Evolutionary conservation across 2,113 vertebrate genomes (phyloP).

Genomic region (Heliornis fulica): DNA sequence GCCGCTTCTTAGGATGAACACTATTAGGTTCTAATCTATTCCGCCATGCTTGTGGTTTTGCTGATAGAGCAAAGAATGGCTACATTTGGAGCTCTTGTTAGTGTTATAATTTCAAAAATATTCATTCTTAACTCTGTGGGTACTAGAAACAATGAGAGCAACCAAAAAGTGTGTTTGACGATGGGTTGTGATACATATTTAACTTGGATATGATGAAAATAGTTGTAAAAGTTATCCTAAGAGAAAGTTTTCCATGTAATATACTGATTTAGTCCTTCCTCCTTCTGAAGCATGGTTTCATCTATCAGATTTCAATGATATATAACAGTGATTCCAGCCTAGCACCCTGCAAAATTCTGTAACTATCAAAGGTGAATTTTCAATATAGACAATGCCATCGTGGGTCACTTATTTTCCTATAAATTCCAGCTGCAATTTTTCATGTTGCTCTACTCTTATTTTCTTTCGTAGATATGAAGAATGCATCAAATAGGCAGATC

Average conservation of each 20-base stretch:
- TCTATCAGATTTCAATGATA: not conserved
- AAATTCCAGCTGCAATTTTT: not conserved
- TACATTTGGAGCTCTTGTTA: not conserved
- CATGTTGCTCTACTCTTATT: not conserved
- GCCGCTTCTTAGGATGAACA: not conserved
- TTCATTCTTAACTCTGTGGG: rapidly evolving
- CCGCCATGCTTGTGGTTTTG: not conserved
- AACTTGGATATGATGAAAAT: not conserved
- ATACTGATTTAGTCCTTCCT: not conserved
- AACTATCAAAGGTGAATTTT: not conserved
- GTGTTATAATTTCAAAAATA: not conserved
- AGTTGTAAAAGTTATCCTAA: not conserved
- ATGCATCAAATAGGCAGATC: not conserved
- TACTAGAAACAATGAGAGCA: not conserved
- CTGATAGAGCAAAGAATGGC: not conserved
- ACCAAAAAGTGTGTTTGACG: not conserved
- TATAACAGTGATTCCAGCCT: not conserved
- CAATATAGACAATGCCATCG: not conserved
- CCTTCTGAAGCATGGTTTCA: not conserved
- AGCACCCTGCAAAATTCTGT: not conserved
- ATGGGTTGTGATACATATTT: not conserved
- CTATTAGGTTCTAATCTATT: not conserved
- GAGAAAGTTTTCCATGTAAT: not conserved
- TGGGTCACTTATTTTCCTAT: not conserved
- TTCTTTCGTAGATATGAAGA: not conserved